These are phyloP conservation scores for Omphaloscelis lunosa DNA, from an alignment of 2,888 invertebrate species.

Conservation along the genomic window DNA sequence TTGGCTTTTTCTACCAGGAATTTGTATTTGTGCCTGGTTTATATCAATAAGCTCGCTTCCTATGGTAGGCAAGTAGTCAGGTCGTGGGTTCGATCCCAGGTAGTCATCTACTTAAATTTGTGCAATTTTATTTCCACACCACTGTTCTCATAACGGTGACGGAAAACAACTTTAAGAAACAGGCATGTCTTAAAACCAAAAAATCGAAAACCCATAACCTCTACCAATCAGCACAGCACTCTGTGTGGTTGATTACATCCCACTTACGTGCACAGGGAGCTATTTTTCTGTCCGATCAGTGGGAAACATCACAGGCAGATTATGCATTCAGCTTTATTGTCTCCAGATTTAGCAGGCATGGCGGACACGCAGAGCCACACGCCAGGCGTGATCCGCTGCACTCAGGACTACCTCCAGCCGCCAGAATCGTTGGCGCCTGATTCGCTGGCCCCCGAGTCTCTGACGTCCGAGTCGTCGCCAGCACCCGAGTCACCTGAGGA, in stretches of 20 bases:
- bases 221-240: background rate
- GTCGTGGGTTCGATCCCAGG: too few relatives aligned
- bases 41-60: background rate
- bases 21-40: background rate
- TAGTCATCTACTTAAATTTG: background rate
- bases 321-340: background rate
- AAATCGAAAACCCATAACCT: background rate
- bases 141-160: background rate
- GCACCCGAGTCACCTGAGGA: slow-evolving; percentile 59
- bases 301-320: too few relatives aligned
- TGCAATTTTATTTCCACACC: background rate
- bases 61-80: background rate
- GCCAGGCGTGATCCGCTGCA: slow-evolving; percentile 78
- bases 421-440: slow-evolving; percentile 47
- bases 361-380: slow-evolving; percentile 68
- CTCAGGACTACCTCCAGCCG: slow-evolving; percentile 71
- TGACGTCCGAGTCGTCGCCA: slow-evolving; percentile 59
- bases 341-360: slow-evolving; percentile 65
- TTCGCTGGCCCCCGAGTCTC: slow-evolving; percentile 48
- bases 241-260: background rate
- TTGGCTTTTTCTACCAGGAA: background rate
- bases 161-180: background rate
- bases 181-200: background rate
- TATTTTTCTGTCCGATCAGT: background rate
- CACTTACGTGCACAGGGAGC: background rate